Percentiles rank a stretch among this genome's conserved stretches.
These are phyloP conservation scores for Coboldia fuscipes DNA, from an alignment of 1,140 invertebrate genomes.

Conservation along the genomic window DNA sequence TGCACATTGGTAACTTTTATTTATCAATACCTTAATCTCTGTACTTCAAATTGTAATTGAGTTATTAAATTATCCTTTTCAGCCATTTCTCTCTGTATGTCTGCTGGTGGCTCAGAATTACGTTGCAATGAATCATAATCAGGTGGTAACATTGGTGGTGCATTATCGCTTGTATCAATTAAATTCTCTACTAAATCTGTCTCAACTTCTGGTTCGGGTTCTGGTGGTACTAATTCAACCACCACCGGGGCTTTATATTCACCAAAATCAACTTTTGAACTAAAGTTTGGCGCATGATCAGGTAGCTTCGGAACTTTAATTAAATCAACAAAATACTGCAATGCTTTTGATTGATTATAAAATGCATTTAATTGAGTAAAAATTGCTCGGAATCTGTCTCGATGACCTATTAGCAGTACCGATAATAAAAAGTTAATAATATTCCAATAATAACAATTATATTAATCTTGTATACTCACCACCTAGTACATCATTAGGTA, in stretches of 20 bases:
- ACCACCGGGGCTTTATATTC: constrained; percentile 89
- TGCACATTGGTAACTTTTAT: background rate
- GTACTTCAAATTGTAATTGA: constrained; percentile 53
- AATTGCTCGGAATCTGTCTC: constrained; percentile 75
- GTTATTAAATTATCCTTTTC: constrained; percentile 65
- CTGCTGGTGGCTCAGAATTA: background rate
- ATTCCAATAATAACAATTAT: background rate
- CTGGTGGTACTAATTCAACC: constrained; percentile 61
- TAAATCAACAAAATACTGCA: constrained; percentile 95
- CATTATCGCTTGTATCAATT: constrained; percentile 33
- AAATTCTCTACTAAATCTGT: constrained; percentile 35
- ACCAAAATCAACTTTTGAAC: constrained; percentile 76
- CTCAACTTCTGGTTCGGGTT: constrained; percentile 34
- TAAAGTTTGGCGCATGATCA: constrained; percentile 88
- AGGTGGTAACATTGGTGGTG: constrained; percentile 5
- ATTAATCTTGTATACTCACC: background rate
- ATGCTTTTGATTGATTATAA: constrained; percentile 76
- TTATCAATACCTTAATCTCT: constrained; percentile 31
- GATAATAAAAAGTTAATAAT: background rate
- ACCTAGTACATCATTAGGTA: constrained; percentile 69
- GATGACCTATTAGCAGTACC: constrained; percentile 41
- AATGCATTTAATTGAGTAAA: constrained; percentile 80
- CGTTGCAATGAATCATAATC: background rate
- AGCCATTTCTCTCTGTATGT: no score
- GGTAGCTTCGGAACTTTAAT: constrained; percentile 85